A percentile compares a stretch with the other conserved stretches of the same genome.
phyloP scores from a whole-genome alignment of 2,888 invertebrate species.

The Dasysyrphus albostriatus region DNA sequence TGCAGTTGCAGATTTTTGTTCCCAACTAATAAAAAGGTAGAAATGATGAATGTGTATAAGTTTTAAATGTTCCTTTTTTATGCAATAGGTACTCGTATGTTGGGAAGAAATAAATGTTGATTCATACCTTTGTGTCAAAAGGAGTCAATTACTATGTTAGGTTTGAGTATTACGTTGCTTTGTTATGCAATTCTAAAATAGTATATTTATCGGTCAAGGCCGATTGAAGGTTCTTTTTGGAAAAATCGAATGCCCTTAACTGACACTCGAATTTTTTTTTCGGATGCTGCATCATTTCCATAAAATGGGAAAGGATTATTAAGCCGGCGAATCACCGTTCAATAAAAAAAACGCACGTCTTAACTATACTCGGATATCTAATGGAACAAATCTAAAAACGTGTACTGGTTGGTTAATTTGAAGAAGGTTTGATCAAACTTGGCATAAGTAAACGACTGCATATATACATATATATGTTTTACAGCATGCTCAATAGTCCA shows the following conservation, averaged over 20 bases:
- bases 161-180: background rate
- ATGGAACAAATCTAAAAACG: too few species aligned
- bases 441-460: too few species aligned
- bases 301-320: too few species aligned
- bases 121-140: background rate
- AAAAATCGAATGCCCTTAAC: background rate
- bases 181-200: too few species aligned
- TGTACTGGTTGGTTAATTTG: too few species aligned
- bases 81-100: background rate
- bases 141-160: background rate
- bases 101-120: background rate
- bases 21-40: background rate
- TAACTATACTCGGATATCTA: too few species aligned
- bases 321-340: too few species aligned
- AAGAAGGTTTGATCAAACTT: too few species aligned
- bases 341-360: too few species aligned
- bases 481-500: too few species aligned
- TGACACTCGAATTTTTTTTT: background rate
- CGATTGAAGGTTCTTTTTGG: background rate
- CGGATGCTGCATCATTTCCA: too few species aligned
- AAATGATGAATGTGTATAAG: slow-evolving; percentile 1
- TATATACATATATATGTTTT: too few species aligned
- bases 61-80: background rate
- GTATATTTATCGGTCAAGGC: background rate
- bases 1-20: background rate